Evolutionary conservation across 2,888 invertebrate species (phyloP).

Genomic region (Athrips mouffetella): DNA sequence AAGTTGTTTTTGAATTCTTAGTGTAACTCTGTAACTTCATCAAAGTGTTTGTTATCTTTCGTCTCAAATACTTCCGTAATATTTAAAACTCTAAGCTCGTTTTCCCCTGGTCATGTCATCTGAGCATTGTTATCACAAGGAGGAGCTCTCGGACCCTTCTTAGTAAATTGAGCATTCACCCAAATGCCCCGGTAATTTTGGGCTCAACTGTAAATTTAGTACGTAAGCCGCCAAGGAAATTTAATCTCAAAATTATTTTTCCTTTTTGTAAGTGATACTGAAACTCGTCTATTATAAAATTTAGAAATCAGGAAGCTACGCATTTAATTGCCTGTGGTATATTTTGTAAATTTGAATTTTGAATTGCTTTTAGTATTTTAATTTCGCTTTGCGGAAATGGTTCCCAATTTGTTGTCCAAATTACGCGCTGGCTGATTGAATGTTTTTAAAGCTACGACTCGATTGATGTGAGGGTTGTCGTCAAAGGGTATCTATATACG

Average conservation of each 20-base stretch:
- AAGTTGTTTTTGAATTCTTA: neutral
- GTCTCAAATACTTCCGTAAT: neutral
- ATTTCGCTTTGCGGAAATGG: slow-evolving; percentile 10
- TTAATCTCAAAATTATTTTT: slow-evolving; percentile 57
- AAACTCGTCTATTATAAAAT: slow-evolving; percentile 33
- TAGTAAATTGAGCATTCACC: slow-evolving; percentile 66
- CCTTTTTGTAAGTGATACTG: slow-evolving; percentile 38
- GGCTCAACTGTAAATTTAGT: slow-evolving; percentile 62
- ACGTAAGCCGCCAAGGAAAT: slow-evolving; percentile 64
- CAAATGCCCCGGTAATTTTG: slow-evolving; percentile 62
- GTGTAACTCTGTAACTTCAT: neutral
- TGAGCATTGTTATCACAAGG: slow-evolving; percentile 52
- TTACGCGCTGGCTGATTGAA: no score
- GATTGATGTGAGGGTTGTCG: no score
- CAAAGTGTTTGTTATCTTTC: neutral
- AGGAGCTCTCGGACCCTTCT: slow-evolving; percentile 43
- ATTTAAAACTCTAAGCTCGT: slow-evolving; percentile 6
- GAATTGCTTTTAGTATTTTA: slow-evolving; percentile 22
- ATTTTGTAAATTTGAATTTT: slow-evolving; percentile 11
- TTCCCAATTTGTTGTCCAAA: no score
- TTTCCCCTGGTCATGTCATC: slow-evolving; percentile 37
- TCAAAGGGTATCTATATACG: no score
- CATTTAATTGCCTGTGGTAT: slow-evolving; percentile 26
- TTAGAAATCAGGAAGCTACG: slow-evolving; percentile 33
- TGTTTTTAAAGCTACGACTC: no score